Evolutionary conservation across 2,797 vertebrate genomes (phyloP), one percentile per base, ranked within the genome.

Genomic region (Intellagama lesueurii): DNA sequence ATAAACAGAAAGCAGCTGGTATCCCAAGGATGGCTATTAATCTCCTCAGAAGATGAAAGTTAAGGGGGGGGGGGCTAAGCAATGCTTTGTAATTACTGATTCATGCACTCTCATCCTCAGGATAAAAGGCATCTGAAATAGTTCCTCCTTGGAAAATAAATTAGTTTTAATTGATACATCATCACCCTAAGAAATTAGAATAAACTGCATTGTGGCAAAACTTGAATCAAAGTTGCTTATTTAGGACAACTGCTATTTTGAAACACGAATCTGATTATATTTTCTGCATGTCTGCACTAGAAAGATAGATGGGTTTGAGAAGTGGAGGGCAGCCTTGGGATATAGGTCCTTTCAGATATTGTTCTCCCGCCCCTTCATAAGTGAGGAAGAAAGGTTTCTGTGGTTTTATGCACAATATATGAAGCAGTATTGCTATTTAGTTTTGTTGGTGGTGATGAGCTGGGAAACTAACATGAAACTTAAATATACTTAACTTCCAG

Each of bases 1-100:
- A 96, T 95, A 89, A 96, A 96, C 90, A 94, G 90, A 94, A 95
- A 93, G 88, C 93, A 95, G 91, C 83, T 95, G 92, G 84, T 92
- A 49, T 93, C 90, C 93, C 94, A 94, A 91, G 89, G 88, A 94
- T 93, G 89, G 81, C 84, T 93, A 96, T 97, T 96, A 96, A 97
- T 97, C 93, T 96, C 86, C 52, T 87, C 30, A 30, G 32, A 90
- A 94, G 92, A 96, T 94, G 85, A 96, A 95, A 94, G 92, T 32
- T 90, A 94, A 94, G 68, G 70, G 76, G 32, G 78, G 49, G 85
- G 85, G n/a, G 92, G 5, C 73, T 91, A 78, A 95, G 88, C 84
- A 91, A 94, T 75, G 69, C 40, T 92, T 94, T 94, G 90, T 92
- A 95, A 96, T 97, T 96, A 96, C 87, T 82, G 89, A 95, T 94